A percentile compares a stretch with the other conserved stretches of the same genome.
These are phyloP conservation scores for Arctia plantaginis DNA, from an alignment of 2,888 invertebrate species.

Conservation along the genomic window DNA sequence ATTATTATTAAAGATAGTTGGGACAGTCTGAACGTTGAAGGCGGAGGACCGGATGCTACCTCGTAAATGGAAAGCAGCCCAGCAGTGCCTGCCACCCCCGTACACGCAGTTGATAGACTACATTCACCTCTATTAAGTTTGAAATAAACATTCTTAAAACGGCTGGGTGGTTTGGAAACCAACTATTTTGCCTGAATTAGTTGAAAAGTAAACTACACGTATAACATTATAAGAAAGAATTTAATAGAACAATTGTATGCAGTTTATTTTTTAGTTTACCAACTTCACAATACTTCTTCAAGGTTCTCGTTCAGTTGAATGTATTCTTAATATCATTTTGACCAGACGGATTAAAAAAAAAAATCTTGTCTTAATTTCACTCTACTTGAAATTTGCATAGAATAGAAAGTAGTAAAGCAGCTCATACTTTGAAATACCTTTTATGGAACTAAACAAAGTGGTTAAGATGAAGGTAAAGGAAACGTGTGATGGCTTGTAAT, in stretches of 20 bases:
- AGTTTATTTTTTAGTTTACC: not conserved
- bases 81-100: not conserved
- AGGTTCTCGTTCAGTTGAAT: not conserved
- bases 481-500: not conserved
- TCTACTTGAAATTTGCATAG: not conserved
- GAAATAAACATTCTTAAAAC: not conserved
- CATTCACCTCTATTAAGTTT: not conserved
- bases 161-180: too few species aligned
- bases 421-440: not conserved
- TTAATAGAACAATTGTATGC: not conserved
- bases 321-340: not conserved
- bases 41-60: not conserved
- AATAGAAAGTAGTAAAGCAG: not conserved
- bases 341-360: too few species aligned
- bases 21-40: not conserved
- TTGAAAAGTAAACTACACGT: not conserved
- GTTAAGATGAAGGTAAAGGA: not conserved
- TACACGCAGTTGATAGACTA: not conserved
- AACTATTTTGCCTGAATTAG: not conserved
- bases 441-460: not conserved
- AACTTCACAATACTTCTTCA: not conserved
- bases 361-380: too few species aligned
- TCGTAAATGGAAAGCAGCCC: not conserved
- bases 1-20: not conserved
- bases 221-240: not conserved